Percentiles rank a stretch among this genome's conserved stretches.
Evolutionary conservation across 2,113 vertebrate genomes (phyloP).

Genomic region (Halichoerus grypus): DNA sequence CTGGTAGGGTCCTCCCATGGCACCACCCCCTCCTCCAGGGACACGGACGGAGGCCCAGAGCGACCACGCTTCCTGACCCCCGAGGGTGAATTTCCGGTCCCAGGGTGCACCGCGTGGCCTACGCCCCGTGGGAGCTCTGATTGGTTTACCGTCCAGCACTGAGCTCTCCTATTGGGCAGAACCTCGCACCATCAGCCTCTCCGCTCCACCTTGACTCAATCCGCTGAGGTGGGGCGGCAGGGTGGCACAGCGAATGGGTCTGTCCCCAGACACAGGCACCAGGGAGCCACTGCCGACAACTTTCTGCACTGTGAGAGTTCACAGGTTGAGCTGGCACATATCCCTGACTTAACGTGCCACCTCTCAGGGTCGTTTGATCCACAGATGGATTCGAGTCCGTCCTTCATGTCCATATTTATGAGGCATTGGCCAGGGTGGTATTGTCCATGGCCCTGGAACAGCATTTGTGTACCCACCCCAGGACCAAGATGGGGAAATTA

Average conservation of each 20-base stretch:
- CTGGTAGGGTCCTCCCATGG: neutral
- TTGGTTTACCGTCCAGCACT: neutral
- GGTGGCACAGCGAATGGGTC: neutral
- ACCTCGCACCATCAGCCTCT: accelerated
- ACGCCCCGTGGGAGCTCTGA: neutral
- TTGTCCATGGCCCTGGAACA: neutral
- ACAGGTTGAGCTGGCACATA: too few species aligned
- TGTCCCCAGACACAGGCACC: accelerated
- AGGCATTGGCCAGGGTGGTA: neutral
- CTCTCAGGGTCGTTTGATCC: neutral
- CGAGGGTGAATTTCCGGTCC: neutral
- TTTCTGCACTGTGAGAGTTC: neutral
- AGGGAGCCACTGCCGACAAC: neutral
- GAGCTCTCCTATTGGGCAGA: slow-evolving; percentile 34
- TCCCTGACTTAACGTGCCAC: neutral
- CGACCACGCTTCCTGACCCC: accelerated
- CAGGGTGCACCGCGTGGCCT: accelerated
- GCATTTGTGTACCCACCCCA: neutral
- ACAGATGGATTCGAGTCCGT: neutral
- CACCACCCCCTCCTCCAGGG: neutral
- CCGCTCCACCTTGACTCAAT: neutral
- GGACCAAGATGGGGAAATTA: neutral
- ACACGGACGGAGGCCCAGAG: neutral
- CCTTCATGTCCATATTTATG: neutral
- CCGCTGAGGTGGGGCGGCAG: neutral